Base-by-base conservation (phyloP, 2,797 vertebrate genomes). In the Rhynchonycteris naso region DNA sequence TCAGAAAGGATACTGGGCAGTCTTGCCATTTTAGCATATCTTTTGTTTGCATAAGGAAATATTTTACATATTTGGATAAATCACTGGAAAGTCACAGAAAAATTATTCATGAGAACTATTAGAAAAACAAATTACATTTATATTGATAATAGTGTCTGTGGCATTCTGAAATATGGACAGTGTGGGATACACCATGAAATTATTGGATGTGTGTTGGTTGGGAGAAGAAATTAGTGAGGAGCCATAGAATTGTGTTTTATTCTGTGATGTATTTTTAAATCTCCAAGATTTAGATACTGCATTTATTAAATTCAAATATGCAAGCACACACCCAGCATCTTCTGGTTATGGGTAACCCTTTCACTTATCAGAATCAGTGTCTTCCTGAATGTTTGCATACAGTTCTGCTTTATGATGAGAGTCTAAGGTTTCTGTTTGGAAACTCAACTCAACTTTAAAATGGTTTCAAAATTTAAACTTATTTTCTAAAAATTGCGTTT, bases 191-290 rank as follows among this genome's bases (percentile, higher is more conserved):
- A 7, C 30, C 30, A 33, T 91, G 35, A 84, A 83, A 91, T 93
- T 66, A 54, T 68, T 80, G 3, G 22, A 76, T 66, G 10, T 66
- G 18, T 59, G 78, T 76, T 76, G 59, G 33, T 58, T 93, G 38
- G 76, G 33, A 88, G 43, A 87, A 75, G 38, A 89, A 92, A 80
- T 65, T 43, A 71, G 3, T 82, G 65, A 78, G 33, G 52, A 81
- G 83, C n/a, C n/a, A 80, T 71, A 92, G 47, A 87, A 79, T 78
- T 92, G 19, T 88, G 21, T n/a, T 92, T 89, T 59, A 72, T 93
- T 83, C 30, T 94, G 28, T 95, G 38, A 74, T 59, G 18, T 59
- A 63, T 7, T 65, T 85, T 80, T 75, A 92, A 78, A 68, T 72
- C 52, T 90, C 68, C 33, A 84, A 83, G 30, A 91, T 26, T 83